Base-by-base conservation (phyloP, 1,140 invertebrate species). In the Teleogryllus occipitalis region DNA sequence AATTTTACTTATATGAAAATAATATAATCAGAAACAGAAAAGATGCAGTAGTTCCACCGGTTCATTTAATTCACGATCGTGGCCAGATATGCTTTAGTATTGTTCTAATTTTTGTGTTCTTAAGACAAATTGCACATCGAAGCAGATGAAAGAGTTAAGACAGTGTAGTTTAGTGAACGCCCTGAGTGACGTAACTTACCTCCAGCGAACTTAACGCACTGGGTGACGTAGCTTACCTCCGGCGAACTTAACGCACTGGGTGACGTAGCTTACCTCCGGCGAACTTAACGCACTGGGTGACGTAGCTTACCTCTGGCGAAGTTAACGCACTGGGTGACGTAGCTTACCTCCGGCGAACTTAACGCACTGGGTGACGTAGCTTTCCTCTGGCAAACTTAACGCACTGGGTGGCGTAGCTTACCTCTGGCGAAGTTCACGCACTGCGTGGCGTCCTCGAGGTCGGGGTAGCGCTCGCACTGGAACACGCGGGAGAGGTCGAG, bases 401-500 rank as follows among this genome's bases (percentile, higher is more conserved):
- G 27, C 27, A 1, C 27, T 1, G 27, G 27, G 1, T 39, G 27
- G 5, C 27, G 5, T 1, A 1, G 10, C 79, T 83, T 82, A 84
- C 85, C 85, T 82, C 82, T 83, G n/a, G 85, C 84, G n/a, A 86
- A 80, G 81, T 87, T 86, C n/a, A 87, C 82, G 81, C 87, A 87
- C 72, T 85, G 83, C 22, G 81, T 81, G 8, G 85, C 83, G 78
- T 86, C 83, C 39, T 87, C 85, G 15, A 85, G 86, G 76, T 90
- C 89, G 5, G 90, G 89, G 84, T 92, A 93, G 47, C 87, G 87
- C 49, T 88, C 87, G 81, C 90, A 90, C 80, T 89, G 86, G 81
- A 92, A 92, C 12, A 90, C 87, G 39, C 87, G 83, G 0, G 87
- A 88, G 49, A 92, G 82, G 54, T 87, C 86, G 5, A 87, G 79